Base-by-base conservation (phyloP, 2,113 vertebrate species). In the Gopherus flavomarginatus region DNA sequence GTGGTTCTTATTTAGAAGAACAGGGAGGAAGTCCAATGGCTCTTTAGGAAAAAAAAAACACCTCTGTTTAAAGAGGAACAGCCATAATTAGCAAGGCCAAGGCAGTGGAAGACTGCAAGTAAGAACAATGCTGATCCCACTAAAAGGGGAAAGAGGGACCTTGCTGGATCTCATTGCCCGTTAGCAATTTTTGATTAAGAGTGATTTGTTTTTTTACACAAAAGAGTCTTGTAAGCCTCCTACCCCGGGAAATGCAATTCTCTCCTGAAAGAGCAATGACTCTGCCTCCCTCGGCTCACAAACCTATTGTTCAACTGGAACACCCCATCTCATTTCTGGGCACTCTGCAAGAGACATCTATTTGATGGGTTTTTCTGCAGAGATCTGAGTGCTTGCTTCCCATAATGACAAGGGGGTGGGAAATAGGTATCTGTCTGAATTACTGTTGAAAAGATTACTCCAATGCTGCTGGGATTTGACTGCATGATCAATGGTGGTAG, bases 11-110 rank as follows among this genome's bases (percentile, higher is more conserved):
- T 84, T 87, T 57, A 21, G 86, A 93, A 92, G 93, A 92, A 88
- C 86, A 96, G 94, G 90, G 95, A 97, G 96, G 96, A 97, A 97
- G 47, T 16, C 1, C 44, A 53, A 65, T 27, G 93, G 21, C 38
- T 77, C 38, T 44, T 77, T 44, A 26, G 72, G 24, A 8, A 19
- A 38, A 38, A 38, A 3, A n/a, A 19, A 26, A 11, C 47, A 47
- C 9, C 6, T 13, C 11, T 27, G 29, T 78, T 78, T 47, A 6
- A 81, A 90, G 89, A 85, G 80, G 89, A 57, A 90, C 35, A 31
- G 82, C 1, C 0, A 77, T 77, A 27, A 47, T 44, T 1, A 2
- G 57, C 35, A 8, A 22, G 78, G 90, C 94, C 85, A 3, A 53
- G 0, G 94, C 17, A 50, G 3, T 42, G 79, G 83, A 50, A 59